Base-by-base conservation (phyloP, 2,797 vertebrate species). In the Gallinago stenura region DNA sequence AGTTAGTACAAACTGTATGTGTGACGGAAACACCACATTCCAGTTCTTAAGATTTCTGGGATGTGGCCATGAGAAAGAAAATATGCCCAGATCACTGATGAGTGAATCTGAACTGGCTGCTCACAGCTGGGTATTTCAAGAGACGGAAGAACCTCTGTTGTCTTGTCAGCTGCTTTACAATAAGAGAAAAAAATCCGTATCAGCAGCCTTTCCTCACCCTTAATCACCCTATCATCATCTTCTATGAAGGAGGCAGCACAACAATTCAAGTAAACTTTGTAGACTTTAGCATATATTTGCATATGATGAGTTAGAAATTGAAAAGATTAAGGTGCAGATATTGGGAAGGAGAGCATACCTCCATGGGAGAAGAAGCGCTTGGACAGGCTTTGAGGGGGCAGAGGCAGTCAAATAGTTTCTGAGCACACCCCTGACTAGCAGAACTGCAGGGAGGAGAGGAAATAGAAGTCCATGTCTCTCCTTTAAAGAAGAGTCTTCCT, bases 21-120 rank as follows among this genome's bases (percentile, higher is more conserved):
- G 60, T 51, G 75, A 81, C 76, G 80, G 75, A 73, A 87, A 72
- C 22, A 76, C 21, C 41, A 76, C 54, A 79, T 85, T 93, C 71
- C 85, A 87, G 71, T 69, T 90, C 65, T 82, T 87, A 90, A 5
- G 24, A 93, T 60, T 90, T 86, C 86, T 88, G 86, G 45, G 69
- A 83, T 65, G 51, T 57, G 41, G 43, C 22, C 73, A 93, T 53
- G 15, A 71, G 57, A 68, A 90, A 83, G 35, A 53, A 88, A 88
- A 85, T 73, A 77, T 66, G 57, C 33, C 31, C 72, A 75, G 83
- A 83, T 77, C 75, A 77, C 76, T 64, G 72, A 77, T 79, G 65
- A 90, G 71, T 66, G 43, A 66, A 37, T 78, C 61, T 90, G 50
- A 82, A 90, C 62, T 48, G 46, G 18, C 15, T 72, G 24, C 60